phyloP scores from a whole-genome alignment of 2,797 vertebrate genomes.

The Allobates femoralis region DNA sequence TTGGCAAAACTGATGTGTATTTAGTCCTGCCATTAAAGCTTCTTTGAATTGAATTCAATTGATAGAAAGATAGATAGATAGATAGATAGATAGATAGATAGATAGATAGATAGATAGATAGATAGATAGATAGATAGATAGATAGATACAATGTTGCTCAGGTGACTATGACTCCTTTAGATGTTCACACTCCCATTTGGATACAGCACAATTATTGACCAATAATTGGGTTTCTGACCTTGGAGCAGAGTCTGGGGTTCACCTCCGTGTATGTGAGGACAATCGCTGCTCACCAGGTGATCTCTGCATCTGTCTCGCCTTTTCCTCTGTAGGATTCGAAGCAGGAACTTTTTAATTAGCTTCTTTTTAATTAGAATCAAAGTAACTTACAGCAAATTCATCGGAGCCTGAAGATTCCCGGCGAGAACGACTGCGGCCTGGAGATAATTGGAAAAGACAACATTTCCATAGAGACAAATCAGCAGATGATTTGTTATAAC shows the following conservation, averaged over 20 bases:
- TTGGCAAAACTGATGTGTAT: too few relatives aligned
- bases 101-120: neutral
- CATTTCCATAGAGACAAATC: conserved; percentile 19
- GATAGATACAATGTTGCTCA: neutral
- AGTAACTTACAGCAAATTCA: conserved; percentile 8
- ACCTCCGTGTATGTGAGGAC: neutral
- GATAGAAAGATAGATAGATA: neutral
- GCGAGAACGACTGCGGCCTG: conserved; percentile 9
- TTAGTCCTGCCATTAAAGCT: too few relatives aligned
- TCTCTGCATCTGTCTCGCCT: neutral
- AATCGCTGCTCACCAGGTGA: neutral
- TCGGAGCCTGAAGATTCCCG: conserved; percentile 30
- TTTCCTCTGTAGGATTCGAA: conserved; percentile 1
- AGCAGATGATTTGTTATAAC: neutral
- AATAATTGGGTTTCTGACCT: neutral
- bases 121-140: neutral
- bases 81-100: neutral
- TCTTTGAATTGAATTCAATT: too few relatives aligned
- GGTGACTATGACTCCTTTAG: neutral
- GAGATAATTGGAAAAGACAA: conserved; percentile 39
- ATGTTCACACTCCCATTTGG: neutral
- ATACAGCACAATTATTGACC: neutral
- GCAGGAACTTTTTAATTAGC: conserved; percentile 41
- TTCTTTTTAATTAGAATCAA: conserved; percentile 52
- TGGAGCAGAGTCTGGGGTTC: neutral